A percentile compares a stretch with the other conserved stretches of the same genome.
phyloP scores from a whole-genome alignment of 2,888 invertebrate genomes.

The Cylloceria caligata region DNA sequence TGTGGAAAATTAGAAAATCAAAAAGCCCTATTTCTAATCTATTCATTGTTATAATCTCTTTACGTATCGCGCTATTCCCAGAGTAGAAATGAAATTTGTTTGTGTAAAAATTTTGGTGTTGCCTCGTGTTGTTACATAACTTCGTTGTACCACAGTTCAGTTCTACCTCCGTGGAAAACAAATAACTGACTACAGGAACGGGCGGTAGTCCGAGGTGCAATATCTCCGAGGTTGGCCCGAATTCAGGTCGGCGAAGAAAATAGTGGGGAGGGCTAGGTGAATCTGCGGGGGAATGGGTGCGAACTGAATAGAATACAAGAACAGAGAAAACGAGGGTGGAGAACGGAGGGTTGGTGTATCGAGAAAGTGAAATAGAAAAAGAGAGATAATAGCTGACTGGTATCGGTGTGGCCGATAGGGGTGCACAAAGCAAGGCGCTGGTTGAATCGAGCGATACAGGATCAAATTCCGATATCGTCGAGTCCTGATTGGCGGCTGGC shows the following conservation, averaged over 20 bases:
- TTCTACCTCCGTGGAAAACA: slow-evolving; percentile 34
- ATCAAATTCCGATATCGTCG: slow-evolving; percentile 79
- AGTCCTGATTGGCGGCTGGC: slow-evolving; percentile 73
- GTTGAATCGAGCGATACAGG: slow-evolving; percentile 72
- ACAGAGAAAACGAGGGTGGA: slow-evolving; percentile 54
- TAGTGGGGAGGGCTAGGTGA: slow-evolving; percentile 20
- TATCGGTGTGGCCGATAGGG: slow-evolving; percentile 74
- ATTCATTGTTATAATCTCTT: background rate
- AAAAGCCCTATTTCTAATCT: background rate
- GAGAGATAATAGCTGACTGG: slow-evolving; percentile 45
- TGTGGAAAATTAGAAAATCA: background rate
- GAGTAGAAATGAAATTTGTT: background rate
- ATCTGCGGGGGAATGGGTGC: slow-evolving; percentile 25
- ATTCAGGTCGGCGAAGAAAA: slow-evolving; percentile 5
- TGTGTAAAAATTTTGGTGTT: background rate
- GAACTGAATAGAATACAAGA: slow-evolving; percentile 43
- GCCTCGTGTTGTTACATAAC: background rate
- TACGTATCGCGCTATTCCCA: background rate
- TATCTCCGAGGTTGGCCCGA: slow-evolving; percentile 47
- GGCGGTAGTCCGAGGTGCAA: slow-evolving; percentile 48
- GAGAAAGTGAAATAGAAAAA: slow-evolving; percentile 43
- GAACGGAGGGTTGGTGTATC: slow-evolving; percentile 39
- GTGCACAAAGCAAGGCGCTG: slow-evolving; percentile 66
- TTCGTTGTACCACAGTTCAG: background rate
- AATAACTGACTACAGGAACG: slow-evolving; percentile 42